Base-by-base conservation (phyloP, 2,888 invertebrate genomes). In the Ophraella communa region DNA sequence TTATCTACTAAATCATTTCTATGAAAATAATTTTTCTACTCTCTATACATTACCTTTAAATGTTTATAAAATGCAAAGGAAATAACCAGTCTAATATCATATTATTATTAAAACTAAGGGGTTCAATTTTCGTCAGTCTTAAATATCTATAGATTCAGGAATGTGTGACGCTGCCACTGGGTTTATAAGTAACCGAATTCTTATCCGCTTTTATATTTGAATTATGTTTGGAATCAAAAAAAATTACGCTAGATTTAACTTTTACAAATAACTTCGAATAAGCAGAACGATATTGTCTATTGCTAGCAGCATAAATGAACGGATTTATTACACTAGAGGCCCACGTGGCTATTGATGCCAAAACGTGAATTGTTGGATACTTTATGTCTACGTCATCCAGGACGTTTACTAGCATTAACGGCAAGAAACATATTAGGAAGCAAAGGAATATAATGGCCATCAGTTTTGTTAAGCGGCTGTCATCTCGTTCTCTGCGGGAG, bases 301-400 rank as follows among this genome's bases (percentile, higher is more conserved):
- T 95, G 72, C 94, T 94, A 5, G 91, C 92, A 3, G 95, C 95
- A 82, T 96, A 96, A 70, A 95, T 94, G 67, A 95, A 86, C 0
- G 95, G 95, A 82, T 96, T 96, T 71, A 95, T 87, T 55, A 95
- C 94, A 65, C 94, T 91, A 0, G 95, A 94, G 0, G 93, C 92
- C 94, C 95, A 96, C 0, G 95, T 94, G 69, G 94, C 84, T 56
- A 95, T 88, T 0, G 94, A 94, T 0, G 94, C 92, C 60, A 94
- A 84, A 66, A 95, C 89, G 78, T 95, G 94, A 0, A 94, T 81
- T 82, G 88, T 87, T 3, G 95, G 94, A 74, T 86, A 87, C 20
- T 83, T 83, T 49, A 90, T 89, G 68, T 89, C 86, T 44, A 70
- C 71, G 78, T 94, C 94, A 79, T 94, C 94, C 11, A 93, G 87